A percentile compares a stretch with the other conserved stretches of the same genome.
Conservation (phyloP, 2,888 invertebrate species). For the Proisotoma minuta region DNA sequence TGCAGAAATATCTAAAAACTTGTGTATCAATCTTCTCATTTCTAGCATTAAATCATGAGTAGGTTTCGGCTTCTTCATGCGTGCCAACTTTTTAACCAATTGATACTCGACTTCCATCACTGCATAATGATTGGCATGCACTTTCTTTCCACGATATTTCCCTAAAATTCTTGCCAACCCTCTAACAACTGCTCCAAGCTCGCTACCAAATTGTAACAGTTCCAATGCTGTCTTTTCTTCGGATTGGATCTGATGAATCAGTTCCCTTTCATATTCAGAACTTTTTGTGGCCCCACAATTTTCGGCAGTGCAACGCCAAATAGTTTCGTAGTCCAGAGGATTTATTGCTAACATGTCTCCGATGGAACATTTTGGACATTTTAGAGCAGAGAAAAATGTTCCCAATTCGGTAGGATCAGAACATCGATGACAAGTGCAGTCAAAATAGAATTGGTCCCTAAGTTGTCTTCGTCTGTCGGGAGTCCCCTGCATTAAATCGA, state of each 20-base stretch:
- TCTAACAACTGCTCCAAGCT: slow-evolving; percentile 15
- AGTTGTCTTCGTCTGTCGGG: slow-evolving; percentile 25
- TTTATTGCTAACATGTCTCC: slow-evolving; percentile 32
- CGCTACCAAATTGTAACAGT: slow-evolving; percentile 5
- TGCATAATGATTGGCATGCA: slow-evolving; percentile 35
- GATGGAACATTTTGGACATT: slow-evolving; percentile 30
- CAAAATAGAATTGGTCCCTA: slow-evolving; percentile 30
- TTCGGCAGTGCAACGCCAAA: slow-evolving; percentile 29
- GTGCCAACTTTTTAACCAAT: slow-evolving; percentile 22
- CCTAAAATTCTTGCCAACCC: slow-evolving; percentile 29
- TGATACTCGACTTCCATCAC: slow-evolving; percentile 23
- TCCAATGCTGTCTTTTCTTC: slow-evolving; percentile 29
- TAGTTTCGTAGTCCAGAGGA: slow-evolving; percentile 26
- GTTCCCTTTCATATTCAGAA: slow-evolving; percentile 18
- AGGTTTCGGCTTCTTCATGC: slow-evolving; percentile 29
- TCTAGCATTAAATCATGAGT: slow-evolving; percentile 22
- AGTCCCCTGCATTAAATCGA: slow-evolving; percentile 30
- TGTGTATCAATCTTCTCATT: slow-evolving; percentile 26
- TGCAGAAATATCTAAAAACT: slow-evolving; percentile 22
- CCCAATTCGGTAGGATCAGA: slow-evolving; percentile 31
- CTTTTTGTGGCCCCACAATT: slow-evolving; percentile 18
- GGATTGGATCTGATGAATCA: slow-evolving; percentile 13
- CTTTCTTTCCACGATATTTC: slow-evolving; percentile 20
- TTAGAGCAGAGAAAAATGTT: slow-evolving; percentile 37
- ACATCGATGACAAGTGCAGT: slow-evolving; percentile 33